Evolutionary conservation across 2,797 vertebrate genomes (phyloP), one percentile per base, ranked within the genome.

Genomic region (Babyrousa celebensis): DNA sequence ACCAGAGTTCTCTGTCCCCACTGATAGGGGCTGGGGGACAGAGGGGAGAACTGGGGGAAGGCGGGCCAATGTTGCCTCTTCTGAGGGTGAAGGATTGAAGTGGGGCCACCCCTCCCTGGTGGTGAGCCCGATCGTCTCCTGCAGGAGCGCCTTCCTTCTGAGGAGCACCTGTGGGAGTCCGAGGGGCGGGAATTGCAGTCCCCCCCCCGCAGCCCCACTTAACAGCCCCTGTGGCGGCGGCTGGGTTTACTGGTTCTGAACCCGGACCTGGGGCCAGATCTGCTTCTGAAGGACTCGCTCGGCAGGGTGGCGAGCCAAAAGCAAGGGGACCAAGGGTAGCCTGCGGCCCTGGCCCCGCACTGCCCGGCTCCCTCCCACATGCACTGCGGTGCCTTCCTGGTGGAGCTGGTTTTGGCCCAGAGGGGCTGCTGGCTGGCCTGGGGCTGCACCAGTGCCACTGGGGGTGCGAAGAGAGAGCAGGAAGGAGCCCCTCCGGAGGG

Each of bases 51-150:
- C 9, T 16, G 48, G 54, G 56, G n/a, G 74, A 29, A 32, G 43
- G 40, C 48, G 3, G 40, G 78, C 25, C n/a, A n/a, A 27, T 71
- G 18, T 85, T 72, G 85, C 23, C 27, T 20, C 62, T 79, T 75
- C 67, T 18, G 74, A 79, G 36, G n/a, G 15, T 4, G 36, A 63
- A 67, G 91, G 75, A 43, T 23, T 36, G 43, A 62, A 29, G 60
- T 1, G 1, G 40, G 54, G 40, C 62, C 4, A 6, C 43, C 25
- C 27, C 29, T 23, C 15, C 27, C 29, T 23, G 0, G 1, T 1
- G 1, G 27, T 21, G 18, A 85, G 86, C 60, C 67, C 25, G 48
- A 25, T 63, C 75, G 60, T 10, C 29, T 70, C 25, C 60, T 11
- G 1, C 21, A 48, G 32, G 21, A 25, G 48, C 20, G 0, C 8